Evolutionary conservation across 2,113 vertebrate genomes (phyloP).

Genomic region (Motacilla alba): DNA sequence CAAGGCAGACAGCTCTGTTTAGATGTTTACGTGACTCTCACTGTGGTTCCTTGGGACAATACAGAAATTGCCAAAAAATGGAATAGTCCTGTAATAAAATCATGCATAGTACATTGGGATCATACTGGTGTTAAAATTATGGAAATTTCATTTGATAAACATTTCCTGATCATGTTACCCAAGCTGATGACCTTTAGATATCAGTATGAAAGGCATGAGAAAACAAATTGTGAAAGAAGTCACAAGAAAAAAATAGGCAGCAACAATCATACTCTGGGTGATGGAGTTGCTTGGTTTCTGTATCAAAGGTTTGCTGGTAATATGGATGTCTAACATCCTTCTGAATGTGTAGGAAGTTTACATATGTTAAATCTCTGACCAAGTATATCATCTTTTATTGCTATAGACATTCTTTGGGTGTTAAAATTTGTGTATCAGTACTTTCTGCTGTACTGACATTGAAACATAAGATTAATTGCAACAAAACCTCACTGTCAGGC

Average conservation of each 20-base stretch:
- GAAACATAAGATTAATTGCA: not conserved
- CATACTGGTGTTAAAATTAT: not conserved
- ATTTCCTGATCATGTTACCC: not conserved
- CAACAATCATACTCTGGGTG: not conserved
- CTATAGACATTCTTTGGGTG: not conserved
- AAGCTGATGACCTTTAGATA: not conserved
- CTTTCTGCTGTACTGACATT: not conserved
- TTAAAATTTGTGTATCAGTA: not conserved
- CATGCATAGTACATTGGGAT: not conserved
- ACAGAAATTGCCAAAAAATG: not conserved
- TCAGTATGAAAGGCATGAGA: not conserved
- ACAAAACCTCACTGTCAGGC: not conserved
- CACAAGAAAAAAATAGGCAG: not conserved
- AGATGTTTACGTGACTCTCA: not conserved
- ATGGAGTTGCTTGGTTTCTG: not conserved
- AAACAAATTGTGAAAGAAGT: not conserved
- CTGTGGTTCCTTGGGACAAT: not conserved
- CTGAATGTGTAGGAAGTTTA: not conserved
- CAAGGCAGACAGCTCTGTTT: not conserved
- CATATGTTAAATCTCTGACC: not conserved
- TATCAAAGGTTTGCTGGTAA: not conserved
- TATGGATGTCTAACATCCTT: not conserved
- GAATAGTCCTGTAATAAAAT: not conserved
- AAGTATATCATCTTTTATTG: not conserved
- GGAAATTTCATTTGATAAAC: not conserved